Percentiles rank a stretch among this genome's conserved stretches.
Evolutionary conservation across 2,888 invertebrate species (phyloP).

Genomic region (Thecocarcelia acutangulata): DNA sequence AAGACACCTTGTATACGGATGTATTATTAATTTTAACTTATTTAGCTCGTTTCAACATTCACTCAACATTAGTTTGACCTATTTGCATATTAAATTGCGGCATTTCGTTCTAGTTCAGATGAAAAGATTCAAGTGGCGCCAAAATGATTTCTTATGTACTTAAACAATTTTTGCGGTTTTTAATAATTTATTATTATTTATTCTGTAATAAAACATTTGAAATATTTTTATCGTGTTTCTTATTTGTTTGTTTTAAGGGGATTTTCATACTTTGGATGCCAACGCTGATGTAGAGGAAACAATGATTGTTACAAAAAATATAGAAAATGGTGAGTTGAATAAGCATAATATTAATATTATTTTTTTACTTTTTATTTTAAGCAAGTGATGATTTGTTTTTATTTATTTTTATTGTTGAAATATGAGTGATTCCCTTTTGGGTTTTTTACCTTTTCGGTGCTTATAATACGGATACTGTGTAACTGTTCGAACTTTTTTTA

Average conservation of each 20-base stretch:
- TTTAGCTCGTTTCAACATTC: background rate
- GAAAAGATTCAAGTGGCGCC: conserved; percentile 54
- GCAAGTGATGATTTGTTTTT: too few relatives aligned
- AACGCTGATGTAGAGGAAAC: conserved; percentile 50
- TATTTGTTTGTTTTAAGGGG: conserved; percentile 60
- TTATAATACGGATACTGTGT: too few relatives aligned
- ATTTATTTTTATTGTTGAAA: too few relatives aligned
- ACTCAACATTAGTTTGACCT: conserved; percentile 20
- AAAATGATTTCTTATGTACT: conserved; percentile 38
- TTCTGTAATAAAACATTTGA: conserved; percentile 35
- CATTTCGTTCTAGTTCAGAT: conserved; percentile 13
- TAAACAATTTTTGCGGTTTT: conserved; percentile 47
- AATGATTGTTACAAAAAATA: conserved; percentile 62
- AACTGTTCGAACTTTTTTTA: too few relatives aligned
- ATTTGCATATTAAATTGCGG: conserved; percentile 37
- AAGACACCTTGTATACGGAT: too few relatives aligned
- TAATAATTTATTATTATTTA: conserved; percentile 28
- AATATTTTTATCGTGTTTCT: conserved; percentile 34
- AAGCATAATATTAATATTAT: background rate
- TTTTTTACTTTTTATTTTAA: too few relatives aligned
- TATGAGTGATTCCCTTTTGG: too few relatives aligned
- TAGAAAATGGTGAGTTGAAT: conserved; percentile 67
- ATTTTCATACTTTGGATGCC: conserved; percentile 52
- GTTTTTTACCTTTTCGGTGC: too few relatives aligned
- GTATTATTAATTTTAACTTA: too few relatives aligned